Evolutionary conservation across 2,113 vertebrate species (phyloP), one percentile per base, ranked within the genome.

Genomic region (Pseudonaja textilis): DNA sequence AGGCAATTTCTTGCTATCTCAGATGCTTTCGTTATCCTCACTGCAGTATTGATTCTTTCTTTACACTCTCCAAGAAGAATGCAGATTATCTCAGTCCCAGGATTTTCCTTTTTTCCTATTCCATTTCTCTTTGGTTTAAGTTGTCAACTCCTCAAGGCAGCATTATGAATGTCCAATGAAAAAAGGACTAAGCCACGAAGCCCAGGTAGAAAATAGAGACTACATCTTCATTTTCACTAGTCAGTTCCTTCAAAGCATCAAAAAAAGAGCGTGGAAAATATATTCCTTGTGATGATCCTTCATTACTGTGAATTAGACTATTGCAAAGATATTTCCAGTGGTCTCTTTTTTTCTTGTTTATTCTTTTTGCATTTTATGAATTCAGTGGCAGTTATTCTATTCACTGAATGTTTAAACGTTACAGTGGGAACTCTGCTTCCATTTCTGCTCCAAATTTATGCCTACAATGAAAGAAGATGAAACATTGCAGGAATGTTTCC

Each of bases 391-490:
- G 26, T 64, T 57, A 26, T n/a, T 81, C 69, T 39, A 22, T 39
- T 39, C 6, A 39, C 69, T 39, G n/a, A 74, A 74, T 39, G 34
- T 81, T 81, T 81, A 81, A 81, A 9, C 74, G 9, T 22, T 22
- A 81, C 34, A 39, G 74, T 9, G 7, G 34, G 34, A 81, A 81
- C 34, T 81, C 18, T 81, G 74, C 34, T 20, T 39, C 16, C 34
- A 81, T 81, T 81, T 81, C 34, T 39, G 2, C 18, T 81, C 34
- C 1, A 1, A 81, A 16, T 81, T 16, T 87, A 50, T 50, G 50
- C 39, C 88, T 54, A 56, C 85, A 14, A 81, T 81, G 56, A 88
- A 91, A 90, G 87, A 74, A 59, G 45, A 56, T 92, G 90, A 54
- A 25, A 93, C 47, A 57, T 88, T 74, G 55, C 88, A 92, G 56